These are phyloP conservation scores for Patella depressa DNA, from an alignment of 2,888 invertebrate species.

Conservation along the genomic window DNA sequence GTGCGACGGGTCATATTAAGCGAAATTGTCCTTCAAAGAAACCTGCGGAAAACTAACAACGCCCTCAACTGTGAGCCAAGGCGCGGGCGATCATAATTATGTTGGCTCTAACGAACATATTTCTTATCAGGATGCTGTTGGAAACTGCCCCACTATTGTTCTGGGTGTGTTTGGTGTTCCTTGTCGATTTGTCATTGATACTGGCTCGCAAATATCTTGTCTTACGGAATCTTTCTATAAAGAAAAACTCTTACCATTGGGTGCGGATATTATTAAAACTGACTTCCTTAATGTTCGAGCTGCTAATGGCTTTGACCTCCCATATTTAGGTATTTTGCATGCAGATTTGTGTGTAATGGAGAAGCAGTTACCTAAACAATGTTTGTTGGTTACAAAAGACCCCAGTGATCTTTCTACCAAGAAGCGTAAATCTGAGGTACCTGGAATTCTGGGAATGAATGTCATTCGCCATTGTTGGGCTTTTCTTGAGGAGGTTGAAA, in stretches of 20 bases:
- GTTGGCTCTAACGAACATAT: too few relatives aligned
- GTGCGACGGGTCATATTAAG: too few relatives aligned
- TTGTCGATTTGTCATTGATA: too few relatives aligned
- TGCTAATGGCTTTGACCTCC: not conserved
- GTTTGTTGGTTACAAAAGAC: not conserved
- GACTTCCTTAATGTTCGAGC: not conserved
- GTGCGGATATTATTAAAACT: not conserved
- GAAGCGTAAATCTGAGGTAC: not conserved
- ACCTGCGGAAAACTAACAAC: too few relatives aligned
- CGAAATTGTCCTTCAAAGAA: too few relatives aligned
- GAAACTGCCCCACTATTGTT: too few relatives aligned
- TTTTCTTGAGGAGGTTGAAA: not conserved
- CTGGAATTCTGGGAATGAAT: not conserved
- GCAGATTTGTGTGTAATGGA: not conserved
- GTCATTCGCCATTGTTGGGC: not conserved
- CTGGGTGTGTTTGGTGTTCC: too few relatives aligned
- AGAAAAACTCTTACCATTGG: not conserved
- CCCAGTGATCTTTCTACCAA: not conserved
- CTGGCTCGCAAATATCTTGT: too few relatives aligned
- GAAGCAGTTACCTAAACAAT: not conserved
- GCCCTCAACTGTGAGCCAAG: too few relatives aligned
- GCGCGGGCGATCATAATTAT: too few relatives aligned
- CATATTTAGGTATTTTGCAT: not conserved
- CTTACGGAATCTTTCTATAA: too few relatives aligned
- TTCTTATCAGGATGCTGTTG: too few relatives aligned